phyloP scores from a whole-genome alignment of 2,797 vertebrate species.

The Manis javanica region DNA sequence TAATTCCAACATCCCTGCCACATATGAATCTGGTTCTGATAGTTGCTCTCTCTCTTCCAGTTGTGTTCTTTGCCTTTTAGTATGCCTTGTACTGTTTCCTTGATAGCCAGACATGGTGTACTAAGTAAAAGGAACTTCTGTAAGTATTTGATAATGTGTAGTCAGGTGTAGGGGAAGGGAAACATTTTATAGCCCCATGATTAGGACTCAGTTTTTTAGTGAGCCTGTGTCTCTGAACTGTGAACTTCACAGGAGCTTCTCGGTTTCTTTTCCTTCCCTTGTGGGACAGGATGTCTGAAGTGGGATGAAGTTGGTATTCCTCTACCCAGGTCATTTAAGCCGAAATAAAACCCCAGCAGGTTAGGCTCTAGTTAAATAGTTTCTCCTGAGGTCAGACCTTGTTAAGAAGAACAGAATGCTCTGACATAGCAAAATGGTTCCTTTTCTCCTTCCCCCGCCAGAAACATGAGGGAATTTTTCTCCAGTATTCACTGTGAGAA shows the following conservation, averaged over 20 bases:
- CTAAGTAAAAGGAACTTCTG: too few species aligned
- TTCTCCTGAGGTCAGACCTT: not conserved
- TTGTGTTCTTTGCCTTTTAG: too few species aligned
- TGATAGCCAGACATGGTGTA: too few species aligned
- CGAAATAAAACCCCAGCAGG: not conserved
- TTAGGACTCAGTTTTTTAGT: not conserved
- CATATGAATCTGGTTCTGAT: too few species aligned
- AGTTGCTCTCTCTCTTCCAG: too few species aligned
- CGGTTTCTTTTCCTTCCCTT: not conserved
- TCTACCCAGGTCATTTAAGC: not conserved
- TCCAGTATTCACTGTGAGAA: not conserved
- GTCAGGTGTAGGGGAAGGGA: too few species aligned
- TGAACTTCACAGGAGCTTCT: not conserved
- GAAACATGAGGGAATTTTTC: not conserved
- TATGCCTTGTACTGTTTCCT: too few species aligned
- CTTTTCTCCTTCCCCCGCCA: not conserved
- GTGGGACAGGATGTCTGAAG: not conserved
- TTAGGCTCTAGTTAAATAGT: not conserved
- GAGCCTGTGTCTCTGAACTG: not conserved
- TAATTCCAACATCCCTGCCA: too few species aligned
- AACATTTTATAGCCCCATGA: too few species aligned
- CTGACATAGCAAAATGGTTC: not conserved
- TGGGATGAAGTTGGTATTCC: not conserved
- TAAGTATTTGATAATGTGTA: too few species aligned
- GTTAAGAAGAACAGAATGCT: not conserved